These are phyloP conservation scores for Omphaloscelis lunosa DNA, from an alignment of 2,888 invertebrate species.

Conservation along the genomic window DNA sequence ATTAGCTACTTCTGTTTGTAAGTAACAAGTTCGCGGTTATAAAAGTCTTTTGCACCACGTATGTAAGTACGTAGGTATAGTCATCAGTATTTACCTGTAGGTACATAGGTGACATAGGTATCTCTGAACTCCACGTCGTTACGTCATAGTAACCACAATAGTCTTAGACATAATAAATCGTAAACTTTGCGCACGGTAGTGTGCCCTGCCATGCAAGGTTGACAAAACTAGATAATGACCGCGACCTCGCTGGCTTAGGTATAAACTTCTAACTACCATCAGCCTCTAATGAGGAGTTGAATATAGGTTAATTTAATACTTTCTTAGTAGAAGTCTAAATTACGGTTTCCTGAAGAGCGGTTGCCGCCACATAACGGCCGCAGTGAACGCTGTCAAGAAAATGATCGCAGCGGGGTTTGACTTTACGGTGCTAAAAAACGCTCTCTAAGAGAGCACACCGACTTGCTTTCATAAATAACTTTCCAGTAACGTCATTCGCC, in stretches of 20 bases:
- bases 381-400: too few species aligned
- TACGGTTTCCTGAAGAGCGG: too few species aligned
- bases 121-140: constrained; percentile 38
- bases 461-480: too few species aligned
- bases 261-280: background rate
- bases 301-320: too few species aligned
- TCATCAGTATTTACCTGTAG: constrained; percentile 30
- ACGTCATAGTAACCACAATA: constrained; percentile 38
- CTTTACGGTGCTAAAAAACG: too few species aligned
- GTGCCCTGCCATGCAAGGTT: constrained; percentile 36
- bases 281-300: background rate
- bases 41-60: constrained; percentile 34
- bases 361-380: too few species aligned
- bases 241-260: background rate
- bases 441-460: too few species aligned
- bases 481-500: too few species aligned
- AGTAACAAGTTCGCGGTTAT: constrained; percentile 31
- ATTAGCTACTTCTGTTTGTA: constrained; percentile 18
- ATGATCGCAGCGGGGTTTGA: too few species aligned
- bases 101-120: constrained; percentile 31
- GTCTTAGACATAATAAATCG: constrained; percentile 32
- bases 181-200: constrained; percentile 20
- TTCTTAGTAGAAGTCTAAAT: too few species aligned
- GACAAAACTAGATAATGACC: background rate
- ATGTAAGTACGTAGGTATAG: constrained; percentile 4